Conservation (phyloP, 2,888 invertebrate genomes). For the Caradrina kadenii region DNA sequence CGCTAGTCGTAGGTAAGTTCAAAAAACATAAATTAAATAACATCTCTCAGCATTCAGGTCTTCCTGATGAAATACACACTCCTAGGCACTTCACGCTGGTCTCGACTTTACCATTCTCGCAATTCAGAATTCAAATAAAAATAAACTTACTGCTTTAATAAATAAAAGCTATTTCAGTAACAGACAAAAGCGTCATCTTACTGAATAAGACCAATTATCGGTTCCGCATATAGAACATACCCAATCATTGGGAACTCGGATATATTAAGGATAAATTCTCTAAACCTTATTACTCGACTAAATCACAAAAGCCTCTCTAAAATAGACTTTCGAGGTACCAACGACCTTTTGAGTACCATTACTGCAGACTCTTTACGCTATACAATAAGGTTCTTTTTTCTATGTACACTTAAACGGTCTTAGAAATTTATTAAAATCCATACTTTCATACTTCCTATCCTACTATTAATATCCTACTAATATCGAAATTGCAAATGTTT, state of each 20-base stretch:
- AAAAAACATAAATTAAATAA: too few relatives aligned
- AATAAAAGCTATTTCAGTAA: not conserved
- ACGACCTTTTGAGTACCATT: slow-evolving; percentile 10
- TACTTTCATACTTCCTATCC: too few relatives aligned
- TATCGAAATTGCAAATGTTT: too few relatives aligned
- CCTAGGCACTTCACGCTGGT: too few relatives aligned
- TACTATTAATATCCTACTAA: too few relatives aligned
- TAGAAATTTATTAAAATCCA: not conserved
- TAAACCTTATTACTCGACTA: slow-evolving; percentile 17
- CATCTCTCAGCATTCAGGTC: too few relatives aligned
- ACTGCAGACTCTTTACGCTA: not conserved
- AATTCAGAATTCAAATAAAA: slow-evolving; percentile 1
- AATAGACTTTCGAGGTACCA: not conserved
- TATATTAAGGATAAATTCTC: slow-evolving; percentile 8
- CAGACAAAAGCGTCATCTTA: not conserved
- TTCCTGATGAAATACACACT: too few relatives aligned
- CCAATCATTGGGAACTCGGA: not conserved
- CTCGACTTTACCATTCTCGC: not conserved
- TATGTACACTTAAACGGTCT: not conserved
- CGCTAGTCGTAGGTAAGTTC: too few relatives aligned
- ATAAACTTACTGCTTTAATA: not conserved
- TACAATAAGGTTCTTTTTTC: slow-evolving; percentile 14
- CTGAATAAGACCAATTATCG: not conserved
- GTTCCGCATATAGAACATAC: not conserved
- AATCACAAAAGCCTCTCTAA: slow-evolving; percentile 22